Percentiles rank a stretch among this genome's conserved stretches.
These are phyloP conservation scores for Digitonthophagus gazella DNA, from an alignment of 2,888 invertebrate species.

Conservation along the genomic window DNA sequence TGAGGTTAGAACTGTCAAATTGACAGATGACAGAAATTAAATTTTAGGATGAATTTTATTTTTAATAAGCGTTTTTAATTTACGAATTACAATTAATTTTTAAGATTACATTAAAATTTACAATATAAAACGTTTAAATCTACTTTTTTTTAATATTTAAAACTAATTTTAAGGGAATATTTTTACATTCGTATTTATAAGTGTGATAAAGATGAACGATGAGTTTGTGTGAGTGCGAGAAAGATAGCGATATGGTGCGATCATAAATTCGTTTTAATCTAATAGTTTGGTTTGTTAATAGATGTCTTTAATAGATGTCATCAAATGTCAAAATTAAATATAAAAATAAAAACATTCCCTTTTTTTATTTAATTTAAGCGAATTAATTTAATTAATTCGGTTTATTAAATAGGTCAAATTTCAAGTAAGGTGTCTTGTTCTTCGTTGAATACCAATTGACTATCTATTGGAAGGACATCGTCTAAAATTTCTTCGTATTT, in stretches of 20 bases:
- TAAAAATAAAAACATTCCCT: too few species aligned
- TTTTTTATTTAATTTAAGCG: background rate
- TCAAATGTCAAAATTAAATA: too few species aligned
- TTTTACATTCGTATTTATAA: too few species aligned
- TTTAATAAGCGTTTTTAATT: background rate
- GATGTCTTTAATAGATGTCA: too few species aligned
- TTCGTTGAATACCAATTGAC: constrained; percentile 46
- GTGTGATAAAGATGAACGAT: background rate
- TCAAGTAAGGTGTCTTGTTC: constrained; percentile 47
- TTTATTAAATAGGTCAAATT: constrained; percentile 46
- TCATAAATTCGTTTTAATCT: background rate
- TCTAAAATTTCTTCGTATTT: constrained; percentile 49
- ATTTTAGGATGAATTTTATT: too few species aligned
- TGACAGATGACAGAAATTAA: background rate
- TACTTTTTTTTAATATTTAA: too few species aligned
- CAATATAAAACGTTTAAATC: background rate
- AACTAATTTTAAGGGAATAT: too few species aligned
- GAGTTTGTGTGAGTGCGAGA: background rate
- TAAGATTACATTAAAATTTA: background rate
- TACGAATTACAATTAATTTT: too few species aligned
- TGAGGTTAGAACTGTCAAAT: background rate
- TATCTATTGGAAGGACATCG: constrained; percentile 49
- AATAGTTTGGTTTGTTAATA: too few species aligned
- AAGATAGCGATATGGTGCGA: background rate
- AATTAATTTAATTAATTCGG: background rate